Base-by-base conservation (phyloP, 2,113 vertebrate species). In the Microcebus ravelobensis region DNA sequence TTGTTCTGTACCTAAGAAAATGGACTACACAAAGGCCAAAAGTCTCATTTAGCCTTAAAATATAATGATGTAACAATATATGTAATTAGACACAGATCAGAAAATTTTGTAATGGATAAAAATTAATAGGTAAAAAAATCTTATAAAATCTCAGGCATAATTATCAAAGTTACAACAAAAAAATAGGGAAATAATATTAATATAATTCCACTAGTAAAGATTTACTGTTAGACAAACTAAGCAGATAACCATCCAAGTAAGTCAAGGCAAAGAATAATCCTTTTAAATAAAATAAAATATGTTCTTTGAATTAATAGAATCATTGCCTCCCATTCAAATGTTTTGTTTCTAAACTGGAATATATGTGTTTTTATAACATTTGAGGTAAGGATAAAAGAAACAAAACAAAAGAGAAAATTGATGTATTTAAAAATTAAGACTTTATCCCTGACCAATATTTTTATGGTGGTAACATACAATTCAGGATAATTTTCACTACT, bases 381-480 rank as follows among this genome's bases (percentile, higher is more conserved):
- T 68, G 6, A 77, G 23, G 0, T 92, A 50, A 92, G 10, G 10
- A 68, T 73, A 21, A 71, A 57, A 96, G 15, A 83, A 93, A 14
- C 39, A 87, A 87, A 79, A 45, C 2, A 87, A 36, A 59, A 42
- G 11, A 57, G 14, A 34, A 77, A 95, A 65, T 29, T 13, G 1
- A 93, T 59, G 0, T 82, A 70, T 70, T 96, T 92, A 71, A 89
- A 84, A 92, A 71, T 90, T 85, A 97, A 81, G 59, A 55, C 9
- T 36, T 94, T 82, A 82, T n/a, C 3, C 13, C 1, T 42, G 52
- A 90, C 10, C 45, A 90, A 94, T 70, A 89, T 74, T 79, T 87
- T 79, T 25, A 36, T 73, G 50, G 42, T 65, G 11, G 15, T 74
- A 76, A 34, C 50, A 82, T 88, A 42, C 88, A 27, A 57, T 61